A percentile compares a stretch with the other conserved stretches of the same genome.
These are phyloP conservation scores for Drosophila tripunctata DNA, from an alignment of 2,888 invertebrate genomes.

Conservation along the genomic window DNA sequence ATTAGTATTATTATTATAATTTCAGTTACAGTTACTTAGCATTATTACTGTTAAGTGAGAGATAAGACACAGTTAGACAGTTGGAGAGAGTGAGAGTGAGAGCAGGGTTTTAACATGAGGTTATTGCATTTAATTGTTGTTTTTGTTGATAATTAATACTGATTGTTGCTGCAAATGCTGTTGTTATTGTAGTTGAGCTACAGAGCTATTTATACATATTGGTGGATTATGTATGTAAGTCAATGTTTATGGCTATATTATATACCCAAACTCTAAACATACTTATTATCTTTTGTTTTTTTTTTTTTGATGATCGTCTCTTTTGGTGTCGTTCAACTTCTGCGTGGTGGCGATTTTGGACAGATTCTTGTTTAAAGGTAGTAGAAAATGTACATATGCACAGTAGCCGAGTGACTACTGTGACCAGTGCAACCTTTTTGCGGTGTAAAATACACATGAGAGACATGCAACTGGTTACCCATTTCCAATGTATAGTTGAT, in stretches of 20 bases:
- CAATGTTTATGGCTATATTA: slow-evolving; percentile 38
- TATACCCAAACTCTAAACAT: slow-evolving; percentile 55
- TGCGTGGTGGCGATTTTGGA: slow-evolving; percentile 74
- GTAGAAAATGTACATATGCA: slow-evolving; percentile 78
- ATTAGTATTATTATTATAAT: slow-evolving; percentile 43
- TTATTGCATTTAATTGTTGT: slow-evolving; percentile 15
- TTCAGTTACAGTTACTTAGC: slow-evolving; percentile 32
- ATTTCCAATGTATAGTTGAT: slow-evolving; percentile 2
- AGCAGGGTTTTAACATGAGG: slow-evolving; percentile 55
- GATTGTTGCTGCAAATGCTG: slow-evolving; percentile 3
- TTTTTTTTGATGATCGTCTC: slow-evolving; percentile 13
- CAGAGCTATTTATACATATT: not conserved
- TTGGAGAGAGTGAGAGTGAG: slow-evolving; percentile 35
- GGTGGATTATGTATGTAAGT: not conserved
- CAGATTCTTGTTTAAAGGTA: slow-evolving; percentile 84
- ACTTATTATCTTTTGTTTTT: too few species aligned
- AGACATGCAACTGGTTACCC: slow-evolving; percentile 48
- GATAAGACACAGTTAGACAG: slow-evolving; percentile 66
- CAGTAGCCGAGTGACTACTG: slow-evolving; percentile 73
- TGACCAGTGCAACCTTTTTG: slow-evolving; percentile 80
- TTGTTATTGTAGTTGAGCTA: slow-evolving; percentile 16
- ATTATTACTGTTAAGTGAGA: slow-evolving; percentile 57
- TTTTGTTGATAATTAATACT: slow-evolving; percentile 22
- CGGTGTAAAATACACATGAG: slow-evolving; percentile 81
- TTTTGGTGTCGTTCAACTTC: slow-evolving; percentile 19